Base-by-base conservation (phyloP, 2,797 vertebrate genomes). In the Tamandua tetradactyla region DNA sequence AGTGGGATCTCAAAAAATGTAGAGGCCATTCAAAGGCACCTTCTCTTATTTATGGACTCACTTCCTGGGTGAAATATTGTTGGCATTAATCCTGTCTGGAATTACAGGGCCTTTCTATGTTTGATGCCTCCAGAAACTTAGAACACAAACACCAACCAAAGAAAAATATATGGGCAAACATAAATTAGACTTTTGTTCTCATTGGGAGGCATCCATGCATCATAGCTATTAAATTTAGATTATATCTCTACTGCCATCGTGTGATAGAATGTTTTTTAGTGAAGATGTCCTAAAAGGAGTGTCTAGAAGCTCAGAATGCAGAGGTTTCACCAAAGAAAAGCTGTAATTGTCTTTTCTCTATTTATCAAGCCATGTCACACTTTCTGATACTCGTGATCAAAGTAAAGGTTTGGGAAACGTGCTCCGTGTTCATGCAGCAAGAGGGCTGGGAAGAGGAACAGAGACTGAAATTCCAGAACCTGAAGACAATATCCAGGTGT, bases 201-300 rank as follows among this genome's bases (percentile, higher is more conserved):
- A 82, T 40, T 98, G 95, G 88, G 1, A 97, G 97, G 94, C 96
- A 96, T 96, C 96, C 92, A 96, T 96, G 96, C 96, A 97, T 94
- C 93, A 87, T 74, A 94, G 87, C 94, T 97, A 97, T 95, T 98
- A 98, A 98, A 98, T 98, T 98, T 98, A 97, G 83, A 93, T 98
- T 97, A 98, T 98, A 97, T 95, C 98, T 98, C 98, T 98, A 97
- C 98, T 98, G 98, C 98, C 98, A 98, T 98, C 98, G 37, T 98
- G 97, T 98, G 98, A 98, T 97, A 95, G 97, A 97, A 98, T 96
- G 87, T 89, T 84, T 97, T 97, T 97, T 94, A 97, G 96, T 89
- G 79, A 96, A 97, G 96, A 92, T 93, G 94, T 92, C 44, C 22
- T 84, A 76, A 93, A 96, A 57, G 7, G 85, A 94, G 27, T 69